A percentile compares a stretch with the other conserved stretches of the same genome.
Conservation (phyloP, 2,797 vertebrate species). For the Macropus fuliginosus region DNA sequence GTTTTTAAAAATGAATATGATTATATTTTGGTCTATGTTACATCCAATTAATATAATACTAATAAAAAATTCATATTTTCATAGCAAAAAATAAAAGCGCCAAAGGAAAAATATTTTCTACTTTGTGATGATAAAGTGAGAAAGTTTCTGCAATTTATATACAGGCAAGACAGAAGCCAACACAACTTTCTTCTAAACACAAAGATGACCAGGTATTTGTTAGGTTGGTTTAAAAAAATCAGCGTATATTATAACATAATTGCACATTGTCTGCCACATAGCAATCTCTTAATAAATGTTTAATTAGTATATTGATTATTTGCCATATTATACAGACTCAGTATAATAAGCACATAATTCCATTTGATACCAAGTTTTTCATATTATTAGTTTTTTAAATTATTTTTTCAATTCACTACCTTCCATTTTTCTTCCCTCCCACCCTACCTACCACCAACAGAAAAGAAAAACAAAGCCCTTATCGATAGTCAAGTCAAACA, state of each 20-base stretch:
- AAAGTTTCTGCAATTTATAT: constrained; percentile 76
- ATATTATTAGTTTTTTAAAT: background rate
- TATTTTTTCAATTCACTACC: background rate
- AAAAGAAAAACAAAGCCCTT: background rate
- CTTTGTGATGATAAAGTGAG: constrained; percentile 2
- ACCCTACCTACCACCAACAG: background rate
- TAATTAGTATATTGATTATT: background rate
- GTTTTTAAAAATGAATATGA: background rate
- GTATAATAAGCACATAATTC: background rate
- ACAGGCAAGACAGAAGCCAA: constrained; percentile 67
- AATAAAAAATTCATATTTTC: background rate
- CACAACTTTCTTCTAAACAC: constrained; percentile 79
- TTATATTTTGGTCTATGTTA: background rate
- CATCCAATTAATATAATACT: background rate
- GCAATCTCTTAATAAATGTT: background rate
- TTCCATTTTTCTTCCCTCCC: background rate
- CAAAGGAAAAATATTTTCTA: background rate
- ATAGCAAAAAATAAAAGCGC: background rate
- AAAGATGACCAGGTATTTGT: constrained; percentile 70
- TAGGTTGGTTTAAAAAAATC: background rate
- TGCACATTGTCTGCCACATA: background rate
- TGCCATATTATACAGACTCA: background rate
- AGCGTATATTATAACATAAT: background rate
- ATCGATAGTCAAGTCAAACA: background rate
- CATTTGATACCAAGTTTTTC: background rate